These are phyloP conservation scores for Alaudala cheleensis DNA, from an alignment of 2,113 vertebrate species.

Conservation along the genomic window DNA sequence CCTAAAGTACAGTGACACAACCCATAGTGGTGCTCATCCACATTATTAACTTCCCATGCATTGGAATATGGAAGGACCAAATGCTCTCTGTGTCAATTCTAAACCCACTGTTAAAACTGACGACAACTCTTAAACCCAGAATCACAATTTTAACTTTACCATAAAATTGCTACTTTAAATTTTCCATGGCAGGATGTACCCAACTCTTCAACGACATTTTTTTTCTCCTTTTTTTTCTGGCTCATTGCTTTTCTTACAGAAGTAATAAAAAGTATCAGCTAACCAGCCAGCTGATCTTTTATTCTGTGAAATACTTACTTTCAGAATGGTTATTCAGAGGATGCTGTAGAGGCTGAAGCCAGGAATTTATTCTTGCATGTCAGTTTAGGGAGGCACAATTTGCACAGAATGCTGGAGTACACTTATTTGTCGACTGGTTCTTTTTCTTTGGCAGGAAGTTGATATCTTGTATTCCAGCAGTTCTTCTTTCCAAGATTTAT, in stretches of 20 bases:
- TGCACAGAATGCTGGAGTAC: not conserved
- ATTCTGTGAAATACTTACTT: not conserved
- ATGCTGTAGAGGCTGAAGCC: not conserved
- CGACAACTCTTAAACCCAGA: not conserved
- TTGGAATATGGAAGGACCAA: not conserved
- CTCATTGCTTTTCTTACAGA: not conserved
- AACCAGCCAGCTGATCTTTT: not conserved
- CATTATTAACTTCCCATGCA: not conserved
- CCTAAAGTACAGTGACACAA: not conserved
- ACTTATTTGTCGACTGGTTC: not conserved
- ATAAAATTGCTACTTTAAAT: not conserved
- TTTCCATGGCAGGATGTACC: not conserved
- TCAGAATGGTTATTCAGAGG: not conserved
- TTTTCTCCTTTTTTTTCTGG: not conserved
- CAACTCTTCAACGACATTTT: not conserved
- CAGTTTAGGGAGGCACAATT: not conserved
- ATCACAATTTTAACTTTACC: not conserved
- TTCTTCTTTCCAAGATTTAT: not conserved
- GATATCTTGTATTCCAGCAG: not conserved
- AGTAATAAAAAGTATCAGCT: not conserved
- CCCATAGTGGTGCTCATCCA: not conserved
- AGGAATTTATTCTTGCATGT: not conserved
- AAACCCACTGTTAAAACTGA: not conserved
- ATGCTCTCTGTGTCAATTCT: not conserved
- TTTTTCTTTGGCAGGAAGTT: slow-evolving; percentile 8